Conservation (phyloP, 2,113 vertebrate genomes). For the Heterotis niloticus region DNA sequence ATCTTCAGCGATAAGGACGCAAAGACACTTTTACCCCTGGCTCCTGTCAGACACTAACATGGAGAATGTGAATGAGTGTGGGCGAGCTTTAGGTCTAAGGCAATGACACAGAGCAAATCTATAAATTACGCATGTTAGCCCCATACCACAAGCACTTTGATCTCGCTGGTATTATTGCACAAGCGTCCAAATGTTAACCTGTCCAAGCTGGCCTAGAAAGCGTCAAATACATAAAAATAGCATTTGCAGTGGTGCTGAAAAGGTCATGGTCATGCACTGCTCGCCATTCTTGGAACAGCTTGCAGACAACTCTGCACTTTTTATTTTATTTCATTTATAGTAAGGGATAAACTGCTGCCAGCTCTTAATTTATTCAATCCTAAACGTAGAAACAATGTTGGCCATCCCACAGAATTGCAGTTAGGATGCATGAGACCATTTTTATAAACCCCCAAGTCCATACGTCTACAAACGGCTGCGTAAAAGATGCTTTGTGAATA, state of each 20-base stretch:
- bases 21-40: conserved; percentile 40
- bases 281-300: conserved; percentile 23
- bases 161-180: conserved; percentile 36
- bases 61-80: conserved; percentile 26
- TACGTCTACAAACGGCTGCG: not conserved
- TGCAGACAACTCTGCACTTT: conserved; percentile 25
- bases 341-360: not conserved
- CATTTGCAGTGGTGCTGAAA: conserved; percentile 26
- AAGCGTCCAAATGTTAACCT: conserved; percentile 34
- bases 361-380: not conserved
- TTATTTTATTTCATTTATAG: conserved; percentile 21
- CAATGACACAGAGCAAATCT: conserved; percentile 34
- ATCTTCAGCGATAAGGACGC: conserved; percentile 41
- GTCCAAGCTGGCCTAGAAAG: conserved; percentile 19
- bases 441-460: not conserved
- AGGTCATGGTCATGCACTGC: conserved; percentile 36
- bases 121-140: conserved; percentile 50
- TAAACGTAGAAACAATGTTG: not conserved
- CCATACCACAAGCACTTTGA: conserved; percentile 42
- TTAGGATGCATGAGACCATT: not conserved
- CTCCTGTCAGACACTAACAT: conserved; percentile 27
- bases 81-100: conserved; percentile 29
- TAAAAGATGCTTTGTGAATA: not conserved
- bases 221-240: conserved; percentile 45
- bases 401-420: not conserved